Base-by-base conservation (phyloP, 1,140 invertebrate species). In the Diabrotica undecimpunctata region DNA sequence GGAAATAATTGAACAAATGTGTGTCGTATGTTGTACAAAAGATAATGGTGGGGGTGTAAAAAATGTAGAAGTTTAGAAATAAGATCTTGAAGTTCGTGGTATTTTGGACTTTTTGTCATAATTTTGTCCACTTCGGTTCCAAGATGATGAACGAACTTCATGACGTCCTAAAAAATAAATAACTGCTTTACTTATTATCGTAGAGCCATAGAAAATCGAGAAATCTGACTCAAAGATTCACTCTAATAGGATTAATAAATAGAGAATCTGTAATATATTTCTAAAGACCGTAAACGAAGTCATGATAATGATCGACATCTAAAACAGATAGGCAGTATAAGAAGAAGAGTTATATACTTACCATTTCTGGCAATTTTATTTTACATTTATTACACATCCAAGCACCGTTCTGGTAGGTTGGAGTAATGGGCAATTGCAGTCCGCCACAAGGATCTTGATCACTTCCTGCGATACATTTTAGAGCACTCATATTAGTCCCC, bases 301-400 rank as follows among this genome's bases (percentile, higher is more conserved):
- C 4, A 25, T 25, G 4, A 25, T 25, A 4, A 25, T 1, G 1
- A 25, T 25, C 25, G 25, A 25, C 25, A 25, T 25, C 25, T 25
- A 4, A 4, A 25, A 25, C 4, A 25, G 25, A 25, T n/a, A n/a
- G n/a, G n/a, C n/a, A n/a, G n/a, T n/a, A n/a, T n/a, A n/a, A n/a
- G n/a, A n/a, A n/a, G n/a, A n/a, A n/a, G n/a, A n/a, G n/a, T n/a
- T n/a, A n/a, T n/a, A 25, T 25, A 46, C 41, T 46, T 8, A 46
- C 25, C 25, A 9, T 7, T 60, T 13, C 41, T 11, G 81, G 74
- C 12, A 85, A 80, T 53, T 75, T 78, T 56, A 84, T 79, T 36
- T 81, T 78, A 74, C 88, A 90, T 60, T 80, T 77, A 65, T 85
- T 80, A 75, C 88, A 90, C 65, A 83, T 82, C 88, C 88, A 90